These are phyloP conservation scores for Smutsia gigantea DNA, from an alignment of 2,797 vertebrate genomes.

Conservation along the genomic window DNA sequence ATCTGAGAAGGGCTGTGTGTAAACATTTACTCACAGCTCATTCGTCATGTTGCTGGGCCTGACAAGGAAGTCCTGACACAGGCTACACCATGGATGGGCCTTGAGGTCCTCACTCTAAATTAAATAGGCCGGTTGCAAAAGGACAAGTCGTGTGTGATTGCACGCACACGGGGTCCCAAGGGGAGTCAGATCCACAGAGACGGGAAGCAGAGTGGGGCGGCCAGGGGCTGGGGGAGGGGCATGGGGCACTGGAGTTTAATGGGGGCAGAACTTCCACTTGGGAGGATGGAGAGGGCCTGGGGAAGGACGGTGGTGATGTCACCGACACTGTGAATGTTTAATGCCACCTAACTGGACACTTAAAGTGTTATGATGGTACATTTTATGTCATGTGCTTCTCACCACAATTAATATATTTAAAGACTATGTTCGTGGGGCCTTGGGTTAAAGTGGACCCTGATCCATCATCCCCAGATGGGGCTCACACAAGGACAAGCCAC, in stretches of 20 bases:
- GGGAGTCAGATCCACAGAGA: background rate
- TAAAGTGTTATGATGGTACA: background rate
- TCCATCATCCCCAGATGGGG: no score
- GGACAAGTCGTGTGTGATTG: no score
- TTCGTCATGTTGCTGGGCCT: background rate
- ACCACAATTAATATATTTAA: background rate
- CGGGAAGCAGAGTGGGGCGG: rapidly evolving
- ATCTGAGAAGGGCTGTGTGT: background rate
- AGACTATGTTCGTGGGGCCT: background rate
- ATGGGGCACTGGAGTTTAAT: background rate
- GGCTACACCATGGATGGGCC: rapidly evolving
- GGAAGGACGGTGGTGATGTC: no score
- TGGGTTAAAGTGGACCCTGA: no score
- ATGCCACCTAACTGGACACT: background rate
- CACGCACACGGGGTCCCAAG: no score
- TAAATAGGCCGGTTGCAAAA: background rate
- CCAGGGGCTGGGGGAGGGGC: background rate
- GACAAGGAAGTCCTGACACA: background rate
- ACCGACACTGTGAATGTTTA: background rate
- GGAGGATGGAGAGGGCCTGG: background rate
- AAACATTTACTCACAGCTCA: rapidly evolving
- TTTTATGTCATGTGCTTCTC: background rate
- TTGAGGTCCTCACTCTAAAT: rapidly evolving
- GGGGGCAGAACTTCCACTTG: no score
- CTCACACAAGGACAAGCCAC: no score